A percentile compares a stretch with the other conserved stretches of the same genome.
phyloP scores from a whole-genome alignment of 2,888 invertebrate genomes.

The Pecten maximus region DNA sequence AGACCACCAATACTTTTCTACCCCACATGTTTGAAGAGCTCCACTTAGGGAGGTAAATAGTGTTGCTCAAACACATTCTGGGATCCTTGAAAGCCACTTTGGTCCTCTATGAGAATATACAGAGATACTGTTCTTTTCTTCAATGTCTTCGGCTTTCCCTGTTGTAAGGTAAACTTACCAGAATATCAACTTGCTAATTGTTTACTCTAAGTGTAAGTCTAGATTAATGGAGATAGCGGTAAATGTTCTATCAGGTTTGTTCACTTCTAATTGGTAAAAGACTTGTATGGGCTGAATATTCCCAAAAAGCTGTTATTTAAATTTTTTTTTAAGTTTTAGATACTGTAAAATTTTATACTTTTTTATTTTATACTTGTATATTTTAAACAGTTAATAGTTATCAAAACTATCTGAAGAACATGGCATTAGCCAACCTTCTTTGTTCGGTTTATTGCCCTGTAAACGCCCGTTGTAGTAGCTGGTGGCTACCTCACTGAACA shows the following conservation, averaged over 20 bases:
- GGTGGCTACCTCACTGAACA: no score
- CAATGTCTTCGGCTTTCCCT: not conserved
- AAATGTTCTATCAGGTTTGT: not conserved
- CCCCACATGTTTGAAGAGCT: not conserved
- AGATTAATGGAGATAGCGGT: not conserved
- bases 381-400: no score
- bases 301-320: no score
- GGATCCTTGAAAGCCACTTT: not conserved
- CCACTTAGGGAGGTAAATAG: constrained; percentile 26
- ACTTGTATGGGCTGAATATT: no score
- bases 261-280: no score
- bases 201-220: not conserved
- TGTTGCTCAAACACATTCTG: not conserved
- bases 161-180: not conserved
- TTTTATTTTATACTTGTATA: no score
- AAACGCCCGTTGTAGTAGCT: no score
- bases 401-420: no score
- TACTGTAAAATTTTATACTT: no score
- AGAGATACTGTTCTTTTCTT: not conserved
- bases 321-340: no score
- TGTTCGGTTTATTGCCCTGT: no score
- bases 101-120: not conserved
- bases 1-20: constrained; percentile 30
- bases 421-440: no score
- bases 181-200: not conserved